Percentiles rank a stretch among this genome's conserved stretches.
Conservation (phyloP, 2,797 vertebrate species). For the Emys orbicularis region DNA sequence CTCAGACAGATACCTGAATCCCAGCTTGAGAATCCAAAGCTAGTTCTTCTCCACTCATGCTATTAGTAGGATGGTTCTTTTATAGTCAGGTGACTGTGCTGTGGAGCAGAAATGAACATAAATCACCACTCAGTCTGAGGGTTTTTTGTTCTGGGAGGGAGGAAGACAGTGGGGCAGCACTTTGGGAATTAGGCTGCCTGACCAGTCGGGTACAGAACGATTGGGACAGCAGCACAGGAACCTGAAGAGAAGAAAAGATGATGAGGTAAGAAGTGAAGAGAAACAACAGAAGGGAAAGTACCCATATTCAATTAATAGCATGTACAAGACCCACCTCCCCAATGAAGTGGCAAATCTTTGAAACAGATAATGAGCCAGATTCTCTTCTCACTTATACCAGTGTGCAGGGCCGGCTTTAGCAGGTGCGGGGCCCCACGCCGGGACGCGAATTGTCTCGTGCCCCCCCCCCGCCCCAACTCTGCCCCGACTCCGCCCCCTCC, state of each 20-base stretch:
- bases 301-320: neutral
- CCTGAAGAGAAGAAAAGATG: neutral
- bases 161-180: neutral
- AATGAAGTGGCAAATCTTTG: neutral
- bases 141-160: too few species aligned
- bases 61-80: neutral
- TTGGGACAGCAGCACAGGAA: neutral
- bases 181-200: neutral
- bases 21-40: neutral
- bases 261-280: neutral
- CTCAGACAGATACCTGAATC: neutral
- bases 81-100: neutral
- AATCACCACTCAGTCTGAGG: neutral
- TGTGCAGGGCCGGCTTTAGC: too few species aligned
- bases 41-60: too few species aligned
- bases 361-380: neutral
- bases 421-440: too few species aligned
- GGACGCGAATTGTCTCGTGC: too few species aligned
- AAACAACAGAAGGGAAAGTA: conserved; percentile 11
- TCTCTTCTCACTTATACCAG: neutral
- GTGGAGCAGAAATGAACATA: neutral
- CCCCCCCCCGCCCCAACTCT: too few species aligned
- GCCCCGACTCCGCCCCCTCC: too few species aligned
- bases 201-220: too few species aligned
- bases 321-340: neutral